A percentile compares a stretch with the other conserved stretches of the same genome.
Evolutionary conservation across 1,140 invertebrate genomes (phyloP).

Genomic region (Drosophila grimshawi): DNA sequence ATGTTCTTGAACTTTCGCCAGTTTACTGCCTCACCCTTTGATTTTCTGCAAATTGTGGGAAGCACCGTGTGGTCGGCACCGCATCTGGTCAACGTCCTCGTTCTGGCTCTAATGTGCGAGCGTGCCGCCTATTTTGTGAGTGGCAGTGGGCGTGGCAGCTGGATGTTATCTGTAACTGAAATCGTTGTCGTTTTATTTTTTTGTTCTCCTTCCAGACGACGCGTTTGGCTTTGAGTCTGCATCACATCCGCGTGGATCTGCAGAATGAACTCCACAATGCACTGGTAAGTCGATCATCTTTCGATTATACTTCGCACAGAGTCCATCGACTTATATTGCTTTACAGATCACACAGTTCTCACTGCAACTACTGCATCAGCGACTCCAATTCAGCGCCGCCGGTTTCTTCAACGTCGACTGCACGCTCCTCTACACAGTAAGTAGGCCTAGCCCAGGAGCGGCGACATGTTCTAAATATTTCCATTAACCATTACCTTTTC

Average conservation of each 20-base stretch:
- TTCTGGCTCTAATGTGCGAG: slow-evolving; percentile 73
- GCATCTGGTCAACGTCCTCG: slow-evolving; percentile 71
- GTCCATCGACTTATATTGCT: background rate
- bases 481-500: background rate
- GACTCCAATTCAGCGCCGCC: slow-evolving; percentile 83
- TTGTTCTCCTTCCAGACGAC: slow-evolving; percentile 52
- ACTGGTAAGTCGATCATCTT: slow-evolving; percentile 49
- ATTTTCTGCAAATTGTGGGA: slow-evolving; percentile 67
- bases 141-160: slow-evolving; percentile 3
- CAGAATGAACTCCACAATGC: slow-evolving; percentile 76
- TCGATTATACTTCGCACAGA: background rate
- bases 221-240: slow-evolving; percentile 65
- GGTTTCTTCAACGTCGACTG: slow-evolving; percentile 85
- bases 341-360: slow-evolving; percentile 85
- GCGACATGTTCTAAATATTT: background rate
- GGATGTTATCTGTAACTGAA: background rate
- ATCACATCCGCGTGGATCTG: slow-evolving; percentile 69
- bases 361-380: slow-evolving; percentile 85
- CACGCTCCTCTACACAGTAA: slow-evolving; percentile 84
- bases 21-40: slow-evolving; percentile 48
- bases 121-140: slow-evolving; percentile 67
- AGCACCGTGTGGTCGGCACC: slow-evolving; percentile 70
- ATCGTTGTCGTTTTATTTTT: background rate
- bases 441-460: background rate
- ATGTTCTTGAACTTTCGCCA: slow-evolving; percentile 77